Percentiles rank a stretch among this genome's conserved stretches.
These are phyloP conservation scores for Lophius piscatorius DNA, from an alignment of 2,113 vertebrate genomes.

Conservation along the genomic window DNA sequence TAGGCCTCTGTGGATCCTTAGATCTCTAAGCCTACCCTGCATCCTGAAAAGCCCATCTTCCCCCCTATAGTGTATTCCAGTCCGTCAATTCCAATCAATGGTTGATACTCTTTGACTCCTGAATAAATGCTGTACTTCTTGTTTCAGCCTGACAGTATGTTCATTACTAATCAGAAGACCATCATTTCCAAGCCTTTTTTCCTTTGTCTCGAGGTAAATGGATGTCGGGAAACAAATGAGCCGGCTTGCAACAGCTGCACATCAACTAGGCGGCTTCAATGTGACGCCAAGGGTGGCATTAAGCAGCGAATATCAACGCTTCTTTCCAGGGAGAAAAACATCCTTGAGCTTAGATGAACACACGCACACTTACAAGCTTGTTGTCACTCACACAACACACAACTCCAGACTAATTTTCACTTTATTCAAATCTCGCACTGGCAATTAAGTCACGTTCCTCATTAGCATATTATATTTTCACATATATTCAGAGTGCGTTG, in stretches of 20 bases:
- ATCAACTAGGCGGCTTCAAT: slow-evolving; percentile 55
- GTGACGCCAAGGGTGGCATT: slow-evolving; percentile 60
- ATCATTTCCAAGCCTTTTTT: slow-evolving; percentile 65
- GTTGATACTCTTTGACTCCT: slow-evolving; percentile 21
- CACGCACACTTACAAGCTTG: slow-evolving; percentile 33
- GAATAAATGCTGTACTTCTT: slow-evolving; percentile 37
- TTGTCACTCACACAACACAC: slow-evolving; percentile 50
- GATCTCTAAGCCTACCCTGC: slow-evolving; percentile 1
- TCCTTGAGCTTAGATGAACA: slow-evolving; percentile 43
- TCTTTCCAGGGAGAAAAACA: slow-evolving; percentile 12
- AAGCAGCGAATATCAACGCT: slow-evolving; percentile 56
- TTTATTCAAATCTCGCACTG: slow-evolving; percentile 30
- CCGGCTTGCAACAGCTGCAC: slow-evolving; percentile 70
- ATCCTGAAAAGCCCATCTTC: slow-evolving; percentile 18
- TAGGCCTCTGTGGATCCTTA: slow-evolving; percentile 37
- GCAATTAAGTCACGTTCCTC: slow-evolving; percentile 66
- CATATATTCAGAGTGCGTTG: slow-evolving; percentile 38
- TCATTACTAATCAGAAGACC: slow-evolving; percentile 69
- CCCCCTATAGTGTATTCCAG: slow-evolving; percentile 8
- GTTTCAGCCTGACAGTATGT: slow-evolving; percentile 65
- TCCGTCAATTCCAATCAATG: slow-evolving; percentile 63
- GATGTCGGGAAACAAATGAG: slow-evolving; percentile 73
- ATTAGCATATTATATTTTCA: slow-evolving; percentile 71
- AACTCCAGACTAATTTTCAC: slow-evolving; percentile 9
- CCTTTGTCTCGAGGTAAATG: slow-evolving; percentile 73